Base-by-base conservation (phyloP, 2,888 invertebrate species). In the Drosophila tripunctata region DNA sequence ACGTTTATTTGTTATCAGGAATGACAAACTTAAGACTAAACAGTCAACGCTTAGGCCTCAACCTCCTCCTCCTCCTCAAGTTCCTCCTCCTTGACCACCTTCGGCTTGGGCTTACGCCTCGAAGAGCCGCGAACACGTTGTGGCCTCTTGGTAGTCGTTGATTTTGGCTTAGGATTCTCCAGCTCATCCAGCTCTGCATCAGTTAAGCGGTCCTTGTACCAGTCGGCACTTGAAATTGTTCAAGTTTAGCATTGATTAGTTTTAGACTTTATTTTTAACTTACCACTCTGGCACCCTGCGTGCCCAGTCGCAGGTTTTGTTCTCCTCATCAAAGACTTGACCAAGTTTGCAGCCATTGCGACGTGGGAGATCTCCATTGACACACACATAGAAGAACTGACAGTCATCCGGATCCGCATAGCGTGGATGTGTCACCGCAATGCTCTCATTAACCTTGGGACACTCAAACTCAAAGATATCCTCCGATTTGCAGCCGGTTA, bases 301-400 rank as follows among this genome's bases (percentile, higher is more conserved):
- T 0, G 97, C 95, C 96, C 96, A 96, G 72, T 97, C 96, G 88
- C 98, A 98, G 55, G 93, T 93, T 87, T 95, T 95, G 61, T 92
- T 93, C 7, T 93, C 93, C 55, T 97, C 96, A 87, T 97, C 96
- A 91, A 97, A 98, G 7, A 95, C 98, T 90, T 96, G 96, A 2
- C 97, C 97, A 21, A 96, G 93, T 90, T 95, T 96, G 92, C 97
- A 98, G 14, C 97, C 97, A 75, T 95, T 96, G 61, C 97, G 93
- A 15, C 97, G 93, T 0, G 97, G 97, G 0, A 94, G 94, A 75
- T 95, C 94, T 0, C 97, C 97, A 87, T 97, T 97, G 78, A 97
- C 96, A 91, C 97, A 97, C 7, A 97, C 97, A 91, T 96, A 97
- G 93, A 97, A 97, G 92, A 93, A 97, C 92, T 97, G 97, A 81